Percentiles rank a stretch among this genome's conserved stretches.
Conservation (phyloP, 2,888 invertebrate genomes). For the Erpobdella octoculata region DNA sequence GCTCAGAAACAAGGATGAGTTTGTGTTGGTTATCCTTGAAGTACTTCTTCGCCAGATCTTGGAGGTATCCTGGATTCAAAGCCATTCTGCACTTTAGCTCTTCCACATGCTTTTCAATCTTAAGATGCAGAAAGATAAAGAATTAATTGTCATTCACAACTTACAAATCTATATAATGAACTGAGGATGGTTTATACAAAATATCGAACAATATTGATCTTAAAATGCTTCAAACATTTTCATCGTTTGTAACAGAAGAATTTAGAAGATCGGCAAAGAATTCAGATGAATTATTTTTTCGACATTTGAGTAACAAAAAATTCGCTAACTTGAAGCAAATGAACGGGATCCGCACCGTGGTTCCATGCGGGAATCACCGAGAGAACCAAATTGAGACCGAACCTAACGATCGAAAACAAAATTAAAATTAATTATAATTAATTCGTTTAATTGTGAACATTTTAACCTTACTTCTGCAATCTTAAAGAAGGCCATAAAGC, state of each 20-base stretch:
- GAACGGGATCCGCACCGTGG: slow-evolving; percentile 70
- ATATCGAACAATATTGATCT: no score
- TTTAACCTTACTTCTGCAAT: no score
- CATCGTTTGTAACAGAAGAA: no score
- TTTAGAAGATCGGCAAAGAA: not conserved
- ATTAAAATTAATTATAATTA: no score
- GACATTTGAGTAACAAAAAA: not conserved
- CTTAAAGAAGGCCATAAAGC: no score
- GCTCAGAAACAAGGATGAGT: slow-evolving; percentile 75
- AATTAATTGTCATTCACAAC: no score
- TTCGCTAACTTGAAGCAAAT: slow-evolving; percentile 58
- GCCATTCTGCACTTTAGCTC: slow-evolving; percentile 59
- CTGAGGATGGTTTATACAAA: no score
- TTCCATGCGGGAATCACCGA: slow-evolving; percentile 75
- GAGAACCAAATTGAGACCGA: slow-evolving; percentile 38
- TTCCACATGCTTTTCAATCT: slow-evolving; percentile 63
- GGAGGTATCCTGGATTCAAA: slow-evolving; percentile 60
- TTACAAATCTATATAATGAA: no score
- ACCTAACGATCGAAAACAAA: no score
- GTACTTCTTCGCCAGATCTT: slow-evolving; percentile 64
- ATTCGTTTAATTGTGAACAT: no score
- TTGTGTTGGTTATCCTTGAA: slow-evolving; percentile 72
- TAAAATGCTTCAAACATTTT: no score
- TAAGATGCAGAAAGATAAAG: no score
- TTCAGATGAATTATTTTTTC: not conserved